These are phyloP conservation scores for Polydrusus pterygomalis DNA, from an alignment of 2,888 invertebrate species.

Conservation along the genomic window DNA sequence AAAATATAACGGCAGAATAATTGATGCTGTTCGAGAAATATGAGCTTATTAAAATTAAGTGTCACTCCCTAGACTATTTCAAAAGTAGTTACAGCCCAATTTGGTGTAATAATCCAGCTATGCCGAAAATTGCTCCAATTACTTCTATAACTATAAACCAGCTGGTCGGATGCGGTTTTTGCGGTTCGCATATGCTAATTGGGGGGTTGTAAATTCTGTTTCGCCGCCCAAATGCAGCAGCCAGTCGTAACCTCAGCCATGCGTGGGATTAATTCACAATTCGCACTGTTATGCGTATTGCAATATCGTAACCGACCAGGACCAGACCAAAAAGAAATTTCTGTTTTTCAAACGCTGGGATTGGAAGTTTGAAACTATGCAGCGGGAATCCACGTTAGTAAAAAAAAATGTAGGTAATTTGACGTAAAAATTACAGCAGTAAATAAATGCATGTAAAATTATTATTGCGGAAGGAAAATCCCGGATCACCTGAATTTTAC, in stretches of 20 bases:
- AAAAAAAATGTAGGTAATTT: no score
- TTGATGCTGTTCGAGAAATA: no score
- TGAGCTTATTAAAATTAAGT: neutral
- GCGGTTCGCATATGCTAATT: conserved; percentile 46
- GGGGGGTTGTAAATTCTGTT: conserved; percentile 36
- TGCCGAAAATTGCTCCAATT: conserved; percentile 26
- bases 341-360: no score
- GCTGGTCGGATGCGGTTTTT: conserved; percentile 36
- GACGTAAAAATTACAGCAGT: no score
- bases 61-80: neutral
- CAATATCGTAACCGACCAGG: no score
- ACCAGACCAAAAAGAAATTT: no score
- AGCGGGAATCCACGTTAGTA: no score
- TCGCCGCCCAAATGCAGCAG: conserved; percentile 5
- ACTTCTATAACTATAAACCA: conserved; percentile 24
- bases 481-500: no score
- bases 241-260: conserved; percentile 14
- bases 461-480: no score
- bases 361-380: no score
- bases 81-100: conserved; percentile 8
- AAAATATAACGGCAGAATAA: no score
- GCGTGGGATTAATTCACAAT: conserved; percentile 23
- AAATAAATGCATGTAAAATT: no score
- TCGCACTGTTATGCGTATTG: conserved; percentile 1
- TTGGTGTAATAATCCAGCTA: conserved; percentile 18